Base-by-base conservation (phyloP, 2,797 vertebrate genomes). In the Phoxinus dragarum region DNA sequence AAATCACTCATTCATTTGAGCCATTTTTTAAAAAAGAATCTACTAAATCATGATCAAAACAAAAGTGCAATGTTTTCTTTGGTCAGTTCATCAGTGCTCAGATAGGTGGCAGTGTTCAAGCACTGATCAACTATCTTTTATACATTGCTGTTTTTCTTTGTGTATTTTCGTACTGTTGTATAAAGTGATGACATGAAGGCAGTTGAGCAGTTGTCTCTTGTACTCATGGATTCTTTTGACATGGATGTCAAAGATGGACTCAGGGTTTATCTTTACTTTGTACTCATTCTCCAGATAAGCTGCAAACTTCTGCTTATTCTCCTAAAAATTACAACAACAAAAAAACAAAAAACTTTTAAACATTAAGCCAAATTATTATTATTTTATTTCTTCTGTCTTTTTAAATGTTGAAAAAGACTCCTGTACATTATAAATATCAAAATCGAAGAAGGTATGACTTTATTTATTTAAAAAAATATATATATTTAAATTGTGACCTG, bases 181-280 rank as follows among this genome's bases (percentile, higher is more conserved):
- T 73, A 96, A 92, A 4, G 95, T 96, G 93, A 97, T 89, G 8
- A 96, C 84, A 0, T 97, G 96, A 73, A 97, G 93, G 89, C 96
- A 96, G 91, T 96, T 97, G 66, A 97, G 94, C 64, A 97, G 92
- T 14, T 97, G 97, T 82, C 97, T 92, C 91, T 97, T 97, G 88
- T 97, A 97, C 88, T 97, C 96, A 0, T 97, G 97, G 90, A 97
- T 97, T 88, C 97, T 93, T 93, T 97, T 97, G 85, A 97, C 96
- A 0, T 97, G 96, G 80, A 97, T 94, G 1, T 97, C 96, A 0
- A 97, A 97, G 93, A 97, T 94, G 85, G 96, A 97, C 0, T 91
- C 91, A 0, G 96, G 93, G 71, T 96, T 97, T 91, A 97, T 95
- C 87, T 96, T 96, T 36, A 97, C 94, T 73, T 95, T 95, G 89